Evolutionary conservation across 2,888 invertebrate species (phyloP), one percentile per base, ranked within the genome.

Genomic region (Micoletzkya japonica): DNA sequence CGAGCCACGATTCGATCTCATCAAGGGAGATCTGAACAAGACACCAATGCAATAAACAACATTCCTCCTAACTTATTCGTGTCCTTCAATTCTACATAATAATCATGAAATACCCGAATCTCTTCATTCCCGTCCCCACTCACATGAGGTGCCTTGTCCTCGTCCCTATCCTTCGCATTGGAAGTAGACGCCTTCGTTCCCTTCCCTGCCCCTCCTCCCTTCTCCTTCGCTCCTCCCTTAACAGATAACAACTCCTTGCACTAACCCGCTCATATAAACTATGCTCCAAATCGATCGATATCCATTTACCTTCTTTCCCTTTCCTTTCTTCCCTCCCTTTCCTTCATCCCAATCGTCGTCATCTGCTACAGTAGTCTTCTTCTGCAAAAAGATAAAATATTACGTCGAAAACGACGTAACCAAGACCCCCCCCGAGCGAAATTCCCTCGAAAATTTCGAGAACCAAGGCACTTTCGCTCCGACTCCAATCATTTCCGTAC

Each of bases 301-400:
- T 32, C 3, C 2, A 44, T 50, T 10, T 37, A 66, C 64, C 64
- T 66, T 66, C 64, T 66, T 66, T 54, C 54, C 64, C 37, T 66
- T 66, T 36, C 64, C 64, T n/a, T 66, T 66, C 64, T 66, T 66
- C 24, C 54, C 54, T 37, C 54, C 54, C 39, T 66, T 54, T 54
- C 54, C 68, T 58, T 58, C 57, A 68, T 68, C 68, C 39, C 58
- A 57, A 58, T 57, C 68, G 20, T 66, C 66, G 0, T 68, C 68
- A 4, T 50, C 49, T 44, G 32, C 68, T 14, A 28, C 64, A 50
- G 34, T 36, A 39, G 44, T 58, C 58, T 68, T 68, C 6, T 50
- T 50, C 68, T 68, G 58, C 17, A 68, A 28, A 17, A 10, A 56
- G n/a, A n/a, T n/a, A n/a, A n/a, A n/a, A n/a, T n/a, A n/a, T n/a